Percentiles rank a stretch among this genome's conserved stretches.
phyloP scores from a whole-genome alignment of 2,797 vertebrate genomes.

The Lepus oiostolus region DNA sequence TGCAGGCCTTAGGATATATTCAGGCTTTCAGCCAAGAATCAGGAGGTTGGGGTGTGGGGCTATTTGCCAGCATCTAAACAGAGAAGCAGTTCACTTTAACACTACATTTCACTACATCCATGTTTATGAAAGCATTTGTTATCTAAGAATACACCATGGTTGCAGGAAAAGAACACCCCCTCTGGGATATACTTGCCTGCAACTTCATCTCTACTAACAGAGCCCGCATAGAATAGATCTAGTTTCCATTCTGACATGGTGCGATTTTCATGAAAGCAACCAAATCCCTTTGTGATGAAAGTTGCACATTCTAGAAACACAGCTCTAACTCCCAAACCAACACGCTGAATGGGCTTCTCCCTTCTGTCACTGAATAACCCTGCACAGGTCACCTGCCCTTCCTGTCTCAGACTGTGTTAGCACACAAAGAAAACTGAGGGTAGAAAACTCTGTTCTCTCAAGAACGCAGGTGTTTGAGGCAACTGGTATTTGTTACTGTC shows the following conservation, averaged over 20 bases:
- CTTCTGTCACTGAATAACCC: background rate
- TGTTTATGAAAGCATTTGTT: slow-evolving; percentile 64
- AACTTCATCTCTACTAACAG: slow-evolving; percentile 24
- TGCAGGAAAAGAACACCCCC: slow-evolving; percentile 67
- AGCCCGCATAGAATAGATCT: background rate
- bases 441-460: background rate
- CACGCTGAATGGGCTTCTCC: background rate
- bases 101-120: background rate
- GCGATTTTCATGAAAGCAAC: slow-evolving; percentile 72
- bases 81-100: slow-evolving; percentile 59
- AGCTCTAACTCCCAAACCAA: background rate
- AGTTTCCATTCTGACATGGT: slow-evolving; percentile 52
- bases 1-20: slow-evolving; percentile 55
- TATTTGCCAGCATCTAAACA: slow-evolving; percentile 71
- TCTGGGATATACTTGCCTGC: slow-evolving; percentile 45
- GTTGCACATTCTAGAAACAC: slow-evolving; percentile 12
- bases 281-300: slow-evolving; percentile 61
- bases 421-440: background rate
- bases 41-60: slow-evolving; percentile 63
- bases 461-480: background rate
- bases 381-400: slow-evolving; percentile 35
- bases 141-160: background rate
- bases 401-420: slow-evolving; percentile 13
- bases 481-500: background rate
- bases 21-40: slow-evolving; percentile 72